Percentiles rank a stretch among this genome's conserved stretches.
Evolutionary conservation across 2,888 invertebrate genomes (phyloP).

Genomic region (Orchesellides sinensis): DNA sequence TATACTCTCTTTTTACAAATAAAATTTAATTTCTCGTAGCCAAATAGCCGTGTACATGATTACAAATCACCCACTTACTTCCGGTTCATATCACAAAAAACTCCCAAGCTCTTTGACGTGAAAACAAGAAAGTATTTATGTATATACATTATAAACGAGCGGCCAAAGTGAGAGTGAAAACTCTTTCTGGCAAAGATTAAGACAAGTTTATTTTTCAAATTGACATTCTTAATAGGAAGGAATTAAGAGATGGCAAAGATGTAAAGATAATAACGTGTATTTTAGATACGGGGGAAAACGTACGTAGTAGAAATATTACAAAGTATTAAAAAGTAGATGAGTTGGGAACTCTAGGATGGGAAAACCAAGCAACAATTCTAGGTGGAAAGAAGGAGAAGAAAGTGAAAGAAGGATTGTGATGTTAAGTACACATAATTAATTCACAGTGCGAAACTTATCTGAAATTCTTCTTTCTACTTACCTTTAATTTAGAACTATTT

Average conservation of each 20-base stretch:
- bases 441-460: constrained; percentile 49
- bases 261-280: constrained; percentile 38
- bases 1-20: too few relatives aligned
- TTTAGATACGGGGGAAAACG: background rate
- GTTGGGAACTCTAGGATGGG: background rate
- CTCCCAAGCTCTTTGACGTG: background rate
- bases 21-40: background rate
- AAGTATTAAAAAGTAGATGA: background rate
- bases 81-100: constrained; percentile 41
- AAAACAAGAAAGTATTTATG: too few relatives aligned
- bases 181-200: constrained; percentile 50
- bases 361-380: background rate
- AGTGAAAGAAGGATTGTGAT: constrained; percentile 29
- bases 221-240: constrained; percentile 40
- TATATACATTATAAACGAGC: background rate
- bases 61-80: constrained; percentile 30
- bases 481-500: constrained; percentile 16
- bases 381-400: background rate
- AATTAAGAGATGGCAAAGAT: constrained; percentile 49
- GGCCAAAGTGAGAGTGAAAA: constrained; percentile 33
- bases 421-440: constrained; percentile 57
- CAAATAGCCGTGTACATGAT: constrained; percentile 10
- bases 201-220: constrained; percentile 55
- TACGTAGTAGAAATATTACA: background rate
- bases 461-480: constrained; percentile 25